Evolutionary conservation across 1,140 invertebrate genomes (phyloP).

Genomic region (Forficula auricularia): DNA sequence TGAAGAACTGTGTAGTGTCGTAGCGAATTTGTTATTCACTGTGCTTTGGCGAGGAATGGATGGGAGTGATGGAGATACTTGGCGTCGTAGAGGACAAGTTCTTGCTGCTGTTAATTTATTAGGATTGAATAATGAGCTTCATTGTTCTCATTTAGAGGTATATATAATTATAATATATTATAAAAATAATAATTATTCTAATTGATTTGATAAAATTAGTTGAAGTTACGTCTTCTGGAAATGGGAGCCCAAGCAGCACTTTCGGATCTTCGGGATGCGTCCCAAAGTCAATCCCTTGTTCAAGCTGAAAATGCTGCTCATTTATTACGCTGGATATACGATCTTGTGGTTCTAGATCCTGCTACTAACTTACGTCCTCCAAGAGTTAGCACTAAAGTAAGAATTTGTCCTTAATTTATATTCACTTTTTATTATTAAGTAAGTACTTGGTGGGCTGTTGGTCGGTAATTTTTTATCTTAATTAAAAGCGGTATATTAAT

Average conservation of each 20-base stretch:
- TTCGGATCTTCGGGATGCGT: constrained; percentile 34
- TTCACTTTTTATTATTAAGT: too few relatives aligned
- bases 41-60: constrained; percentile 44
- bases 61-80: constrained; percentile 33
- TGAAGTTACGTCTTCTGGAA: constrained; percentile 40
- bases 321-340: constrained; percentile 37
- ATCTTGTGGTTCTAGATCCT: constrained; percentile 36
- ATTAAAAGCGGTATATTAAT: too few relatives aligned
- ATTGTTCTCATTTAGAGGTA: constrained; percentile 29
- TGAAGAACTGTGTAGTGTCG: constrained; percentile 37
- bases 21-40: constrained; percentile 36
- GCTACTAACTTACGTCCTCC: not conserved
- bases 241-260: constrained; percentile 39
- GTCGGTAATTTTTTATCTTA: too few relatives aligned
- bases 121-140: constrained; percentile 36
- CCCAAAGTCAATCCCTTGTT: constrained; percentile 17
- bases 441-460: too few relatives aligned
- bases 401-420: too few relatives aligned
- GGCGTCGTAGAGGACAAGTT: constrained; percentile 35
- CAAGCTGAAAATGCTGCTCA: constrained; percentile 36
- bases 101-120: constrained; percentile 41
- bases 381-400: too few relatives aligned
- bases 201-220: constrained; percentile 14
- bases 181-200: too few relatives aligned
- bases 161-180: too few relatives aligned